Evolutionary conservation across 2,888 invertebrate genomes (phyloP).

Genomic region (Phymatocera aterrima): DNA sequence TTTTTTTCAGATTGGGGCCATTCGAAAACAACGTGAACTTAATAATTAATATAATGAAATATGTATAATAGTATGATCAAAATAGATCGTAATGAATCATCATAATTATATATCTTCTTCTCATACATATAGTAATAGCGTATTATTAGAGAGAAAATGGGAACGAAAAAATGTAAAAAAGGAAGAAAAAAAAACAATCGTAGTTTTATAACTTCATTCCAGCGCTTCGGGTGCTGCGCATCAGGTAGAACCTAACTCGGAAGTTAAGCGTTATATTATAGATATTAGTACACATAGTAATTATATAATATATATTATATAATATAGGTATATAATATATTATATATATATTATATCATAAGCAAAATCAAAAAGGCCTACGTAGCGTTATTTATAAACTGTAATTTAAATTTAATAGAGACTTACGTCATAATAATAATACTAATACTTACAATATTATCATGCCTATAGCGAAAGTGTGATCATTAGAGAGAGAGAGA

Average conservation of each 20-base stretch:
- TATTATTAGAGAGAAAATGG: not conserved
- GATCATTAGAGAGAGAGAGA: conserved; percentile 46
- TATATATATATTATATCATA: conserved; percentile 56
- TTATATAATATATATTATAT: too few relatives aligned
- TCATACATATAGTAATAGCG: too few relatives aligned
- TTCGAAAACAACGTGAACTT: conserved; percentile 70
- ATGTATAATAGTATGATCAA: conserved; percentile 13
- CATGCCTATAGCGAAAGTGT: conserved; percentile 53
- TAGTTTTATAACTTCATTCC: conserved; percentile 39
- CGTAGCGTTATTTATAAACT: conserved; percentile 60
- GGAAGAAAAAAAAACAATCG: not conserved
- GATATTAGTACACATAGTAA: too few relatives aligned
- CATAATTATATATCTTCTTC: conserved; percentile 11
- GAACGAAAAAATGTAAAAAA: not conserved
- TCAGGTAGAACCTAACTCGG: conserved; percentile 20
- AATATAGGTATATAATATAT: too few relatives aligned
- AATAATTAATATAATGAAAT: conserved; percentile 56
- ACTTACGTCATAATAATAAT: conserved; percentile 51
- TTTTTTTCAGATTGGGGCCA: conserved; percentile 71
- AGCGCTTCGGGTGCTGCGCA: too few relatives aligned
- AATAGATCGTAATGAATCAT: not conserved
- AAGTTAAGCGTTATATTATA: conserved; percentile 52
- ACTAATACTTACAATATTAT: too few relatives aligned
- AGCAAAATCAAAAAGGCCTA: conserved; percentile 66
- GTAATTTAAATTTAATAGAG: conserved; percentile 54